phyloP scores from a whole-genome alignment of 2,113 vertebrate species.

The Cynocephalus volans region DNA sequence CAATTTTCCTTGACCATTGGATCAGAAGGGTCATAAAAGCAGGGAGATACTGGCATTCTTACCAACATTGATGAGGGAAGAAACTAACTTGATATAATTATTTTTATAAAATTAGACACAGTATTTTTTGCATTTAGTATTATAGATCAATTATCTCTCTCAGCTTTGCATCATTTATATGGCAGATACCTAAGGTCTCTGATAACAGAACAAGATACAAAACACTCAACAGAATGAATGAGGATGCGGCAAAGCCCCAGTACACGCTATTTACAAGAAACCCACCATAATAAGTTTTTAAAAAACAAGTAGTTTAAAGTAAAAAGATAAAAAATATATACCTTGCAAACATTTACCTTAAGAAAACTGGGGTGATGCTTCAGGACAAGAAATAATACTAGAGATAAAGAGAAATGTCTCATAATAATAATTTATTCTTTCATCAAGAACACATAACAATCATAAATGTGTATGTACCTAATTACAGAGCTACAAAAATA shows the following conservation, averaged over 20 bases:
- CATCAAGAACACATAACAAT: background rate
- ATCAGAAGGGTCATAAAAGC: slow-evolving; percentile 24
- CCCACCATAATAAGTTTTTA: background rate
- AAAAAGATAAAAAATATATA: background rate
- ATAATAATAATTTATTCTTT: background rate
- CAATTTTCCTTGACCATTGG: background rate
- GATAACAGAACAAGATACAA: background rate
- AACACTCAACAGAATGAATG: background rate
- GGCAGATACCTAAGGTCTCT: background rate
- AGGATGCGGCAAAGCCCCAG: background rate
- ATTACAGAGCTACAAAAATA: background rate
- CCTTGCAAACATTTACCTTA: background rate
- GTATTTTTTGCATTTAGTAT: background rate
- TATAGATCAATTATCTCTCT: background rate
- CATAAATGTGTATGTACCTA: background rate
- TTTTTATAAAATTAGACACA: background rate
- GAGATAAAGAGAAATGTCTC: background rate
- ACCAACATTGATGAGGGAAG: background rate
- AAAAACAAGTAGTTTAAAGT: background rate
- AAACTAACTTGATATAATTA: slow-evolving; percentile 10
- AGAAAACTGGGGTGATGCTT: background rate
- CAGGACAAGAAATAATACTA: background rate
- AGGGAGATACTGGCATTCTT: background rate
- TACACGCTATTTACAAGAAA: background rate
- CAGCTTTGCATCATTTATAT: background rate